These are phyloP conservation scores for Ondatra zibethicus DNA, from an alignment of 2,113 vertebrate genomes.

Conservation along the genomic window DNA sequence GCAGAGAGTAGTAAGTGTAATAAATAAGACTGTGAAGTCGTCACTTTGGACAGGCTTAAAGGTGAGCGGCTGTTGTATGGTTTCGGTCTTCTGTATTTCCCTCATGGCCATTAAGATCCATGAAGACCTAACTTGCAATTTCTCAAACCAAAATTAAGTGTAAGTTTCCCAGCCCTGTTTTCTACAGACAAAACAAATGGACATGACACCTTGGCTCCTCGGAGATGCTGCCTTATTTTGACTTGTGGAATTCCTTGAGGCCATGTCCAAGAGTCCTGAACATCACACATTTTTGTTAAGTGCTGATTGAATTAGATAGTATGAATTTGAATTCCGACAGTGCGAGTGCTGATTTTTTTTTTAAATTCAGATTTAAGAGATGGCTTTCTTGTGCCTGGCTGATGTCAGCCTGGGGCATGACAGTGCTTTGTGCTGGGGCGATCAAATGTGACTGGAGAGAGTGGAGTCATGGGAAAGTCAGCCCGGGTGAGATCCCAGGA, in stretches of 20 bases:
- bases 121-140: not conserved
- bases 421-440: not conserved
- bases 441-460: not conserved
- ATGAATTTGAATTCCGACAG: not conserved
- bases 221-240: not conserved
- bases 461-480: not conserved
- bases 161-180: not conserved
- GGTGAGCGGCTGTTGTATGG: not conserved
- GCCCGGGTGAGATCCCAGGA: not conserved
- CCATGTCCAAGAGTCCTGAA: not conserved
- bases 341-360: not conserved
- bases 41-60: not conserved
- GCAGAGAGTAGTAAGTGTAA: not conserved
- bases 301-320: not conserved
- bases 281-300: not conserved
- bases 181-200: not conserved
- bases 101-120: not conserved
- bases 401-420: not conserved
- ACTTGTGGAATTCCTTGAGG: not conserved
- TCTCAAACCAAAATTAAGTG: slow-evolving; percentile 7
- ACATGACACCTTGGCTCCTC: not conserved
- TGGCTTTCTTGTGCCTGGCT: not conserved
- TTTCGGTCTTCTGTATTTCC: not conserved
- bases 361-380: not conserved
- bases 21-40: not conserved